These are phyloP conservation scores for Sialia sialis DNA, from an alignment of 2,113 vertebrate species.

Conservation along the genomic window DNA sequence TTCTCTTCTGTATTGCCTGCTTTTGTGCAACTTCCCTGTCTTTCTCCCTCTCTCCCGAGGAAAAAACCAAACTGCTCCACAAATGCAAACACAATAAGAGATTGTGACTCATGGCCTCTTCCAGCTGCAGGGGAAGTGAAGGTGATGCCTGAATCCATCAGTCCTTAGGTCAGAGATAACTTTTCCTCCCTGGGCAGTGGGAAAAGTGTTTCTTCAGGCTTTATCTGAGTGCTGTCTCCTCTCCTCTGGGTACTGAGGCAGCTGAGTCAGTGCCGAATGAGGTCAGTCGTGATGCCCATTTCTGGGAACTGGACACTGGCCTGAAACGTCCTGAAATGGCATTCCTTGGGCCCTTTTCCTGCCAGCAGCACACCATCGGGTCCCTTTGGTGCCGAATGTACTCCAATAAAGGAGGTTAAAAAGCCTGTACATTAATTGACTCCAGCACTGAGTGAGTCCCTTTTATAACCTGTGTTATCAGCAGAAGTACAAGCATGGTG, in stretches of 20 bases:
- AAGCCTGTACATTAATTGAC: slow-evolving; percentile 78
- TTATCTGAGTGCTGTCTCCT: not conserved
- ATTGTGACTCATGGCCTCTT: not conserved
- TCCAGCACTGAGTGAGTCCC: slow-evolving; percentile 67
- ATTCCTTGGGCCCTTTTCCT: slow-evolving; percentile 53
- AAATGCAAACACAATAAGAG: not conserved
- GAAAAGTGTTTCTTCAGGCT: not conserved
- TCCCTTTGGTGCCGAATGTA: slow-evolving; percentile 61
- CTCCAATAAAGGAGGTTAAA: slow-evolving; percentile 80
- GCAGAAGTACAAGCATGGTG: slow-evolving; percentile 76
- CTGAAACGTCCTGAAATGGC: slow-evolving; percentile 55
- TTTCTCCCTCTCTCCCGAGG: not conserved
- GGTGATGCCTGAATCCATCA: not conserved
- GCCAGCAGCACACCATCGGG: slow-evolving; percentile 52
- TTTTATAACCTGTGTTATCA: slow-evolving; percentile 84
- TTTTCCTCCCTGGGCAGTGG: not conserved
- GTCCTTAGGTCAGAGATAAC: not conserved
- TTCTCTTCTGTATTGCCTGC: not conserved
- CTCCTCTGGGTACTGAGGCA: not conserved
- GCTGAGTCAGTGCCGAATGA: slow-evolving; percentile 59
- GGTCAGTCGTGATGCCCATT: slow-evolving; percentile 41
- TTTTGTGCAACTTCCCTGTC: not conserved
- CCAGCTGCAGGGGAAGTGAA: not conserved
- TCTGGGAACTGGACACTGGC: slow-evolving; percentile 30
- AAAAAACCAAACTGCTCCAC: not conserved